Evolutionary conservation across 92 coral and sea anemone species (phyloP), one percentile per base, ranked within the genome.

Genomic region (Heliopora coerulea): DNA sequence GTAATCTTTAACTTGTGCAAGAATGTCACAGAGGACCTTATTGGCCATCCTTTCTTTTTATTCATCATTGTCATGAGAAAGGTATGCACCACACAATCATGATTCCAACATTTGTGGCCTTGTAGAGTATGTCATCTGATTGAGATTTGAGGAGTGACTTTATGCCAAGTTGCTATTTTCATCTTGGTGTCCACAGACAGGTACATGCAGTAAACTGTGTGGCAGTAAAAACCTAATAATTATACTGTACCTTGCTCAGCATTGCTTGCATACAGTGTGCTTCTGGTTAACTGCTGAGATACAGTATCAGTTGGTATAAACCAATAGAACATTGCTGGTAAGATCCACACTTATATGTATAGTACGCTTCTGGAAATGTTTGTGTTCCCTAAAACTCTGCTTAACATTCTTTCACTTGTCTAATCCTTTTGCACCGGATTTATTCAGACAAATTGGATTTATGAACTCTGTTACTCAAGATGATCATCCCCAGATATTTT

Each of bases 391-490:
- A 56, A 56, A 56, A 24, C 34, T 6, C 62, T 29, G 31, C 34
- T 56, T 56, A 29, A 29, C 62, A 27, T 56, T 29, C 31, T 56
- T 56, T 29, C 62, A 56, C 3, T 56, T 56, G 62, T 56, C 62
- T 10, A 56, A 56, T 24, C 34, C 62, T 3, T n/a, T n/a, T n/a
- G n/a, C n/a, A n/a, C n/a, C n/a, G n/a, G n/a, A n/a, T n/a, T 56
- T 56, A 29, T 12, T 24, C 1, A 56, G 28, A 56, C n/a, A 56
- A 56, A 56, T 27, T 29, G 34, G 10, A 27, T 56, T 56, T 29
- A 56, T 56, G 21, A 56, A 56, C 14, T 24, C 30, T 56, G 34
- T 56, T 24, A 24, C 62, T 29, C 62, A 46, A 6, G 52, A 6
- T n/a, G 52, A 46, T 46, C 52, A 46, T 6, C 17, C 52, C 52